A percentile compares a stretch with the other conserved stretches of the same genome.
Evolutionary conservation across 2,113 vertebrate species (phyloP).

Genomic region (Donacobius atricapilla): DNA sequence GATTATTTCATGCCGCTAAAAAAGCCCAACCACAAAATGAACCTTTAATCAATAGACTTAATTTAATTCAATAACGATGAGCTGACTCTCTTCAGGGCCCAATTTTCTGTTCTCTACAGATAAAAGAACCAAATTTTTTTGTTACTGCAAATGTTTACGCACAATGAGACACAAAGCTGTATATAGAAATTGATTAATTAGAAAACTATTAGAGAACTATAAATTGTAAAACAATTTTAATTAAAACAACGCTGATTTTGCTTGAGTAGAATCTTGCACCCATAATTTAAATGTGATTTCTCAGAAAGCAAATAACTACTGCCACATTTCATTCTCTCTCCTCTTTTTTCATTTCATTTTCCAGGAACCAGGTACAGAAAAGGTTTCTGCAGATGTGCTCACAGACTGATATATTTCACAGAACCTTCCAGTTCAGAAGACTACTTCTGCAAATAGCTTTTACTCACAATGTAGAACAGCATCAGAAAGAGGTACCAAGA

Average conservation of each 20-base stretch:
- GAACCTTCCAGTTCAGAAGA: neutral
- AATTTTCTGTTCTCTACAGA: neutral
- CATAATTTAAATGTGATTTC: neutral
- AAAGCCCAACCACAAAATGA: neutral
- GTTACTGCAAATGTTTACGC: neutral
- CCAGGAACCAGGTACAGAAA: neutral
- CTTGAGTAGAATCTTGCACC: neutral
- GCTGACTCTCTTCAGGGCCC: neutral
- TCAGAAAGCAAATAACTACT: neutral
- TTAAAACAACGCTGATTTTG: neutral
- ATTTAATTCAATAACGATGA: slow-evolving; percentile 10
- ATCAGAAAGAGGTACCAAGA: neutral
- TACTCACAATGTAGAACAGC: neutral
- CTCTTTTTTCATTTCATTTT: neutral
- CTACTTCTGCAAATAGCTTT: neutral
- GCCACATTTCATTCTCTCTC: neutral
- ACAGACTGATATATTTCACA: neutral
- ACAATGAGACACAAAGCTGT: neutral
- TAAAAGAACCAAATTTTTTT: neutral
- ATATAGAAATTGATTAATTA: neutral
- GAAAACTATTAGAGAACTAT: neutral
- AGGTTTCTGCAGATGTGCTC: neutral
- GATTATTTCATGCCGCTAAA: neutral
- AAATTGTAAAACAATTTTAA: neutral
- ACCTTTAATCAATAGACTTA: slow-evolving; percentile 18